Evolutionary conservation across 2,888 invertebrate genomes (phyloP).

Genomic region (Stenoptilia bipunctidactyla): DNA sequence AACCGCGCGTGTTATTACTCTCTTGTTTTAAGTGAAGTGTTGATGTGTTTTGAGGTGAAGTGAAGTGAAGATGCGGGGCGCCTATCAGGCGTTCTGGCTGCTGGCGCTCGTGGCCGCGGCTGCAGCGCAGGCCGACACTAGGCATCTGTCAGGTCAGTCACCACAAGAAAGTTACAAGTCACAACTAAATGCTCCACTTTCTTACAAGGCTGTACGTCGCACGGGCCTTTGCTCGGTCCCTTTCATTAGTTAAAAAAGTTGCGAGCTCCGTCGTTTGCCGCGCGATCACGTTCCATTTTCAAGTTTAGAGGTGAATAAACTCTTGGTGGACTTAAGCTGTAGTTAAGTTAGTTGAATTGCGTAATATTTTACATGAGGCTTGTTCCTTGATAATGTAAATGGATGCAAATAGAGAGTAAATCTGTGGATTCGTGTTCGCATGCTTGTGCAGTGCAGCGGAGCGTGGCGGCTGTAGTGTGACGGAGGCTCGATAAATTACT

Average conservation of each 20-base stretch:
- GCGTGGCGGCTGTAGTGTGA: background rate
- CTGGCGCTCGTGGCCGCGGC: constrained; percentile 39
- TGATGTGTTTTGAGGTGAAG: constrained; percentile 52
- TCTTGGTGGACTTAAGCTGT: background rate
- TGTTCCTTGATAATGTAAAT: background rate
- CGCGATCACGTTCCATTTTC: background rate
- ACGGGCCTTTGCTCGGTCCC: background rate
- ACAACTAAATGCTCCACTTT: no score
- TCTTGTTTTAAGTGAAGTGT: constrained; percentile 48
- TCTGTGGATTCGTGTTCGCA: background rate
- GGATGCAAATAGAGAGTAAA: background rate
- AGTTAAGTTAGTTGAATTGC: background rate
- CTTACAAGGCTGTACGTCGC: no score
- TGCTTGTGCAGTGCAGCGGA: background rate
- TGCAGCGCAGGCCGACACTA: constrained; percentile 52
- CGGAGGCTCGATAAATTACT: no score
- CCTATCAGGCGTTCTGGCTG: constrained; percentile 60
- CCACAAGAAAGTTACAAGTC: background rate
- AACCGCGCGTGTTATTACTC: constrained; percentile 14
- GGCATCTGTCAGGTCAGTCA: constrained; percentile 54
- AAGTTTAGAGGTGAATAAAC: constrained; percentile 1
- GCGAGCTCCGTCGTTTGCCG: background rate
- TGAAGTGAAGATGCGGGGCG: constrained; percentile 58
- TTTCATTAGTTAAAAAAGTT: background rate
- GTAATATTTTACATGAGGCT: background rate